phyloP scores from a whole-genome alignment of 2,113 vertebrate genomes.

The Hassar affinis region DNA sequence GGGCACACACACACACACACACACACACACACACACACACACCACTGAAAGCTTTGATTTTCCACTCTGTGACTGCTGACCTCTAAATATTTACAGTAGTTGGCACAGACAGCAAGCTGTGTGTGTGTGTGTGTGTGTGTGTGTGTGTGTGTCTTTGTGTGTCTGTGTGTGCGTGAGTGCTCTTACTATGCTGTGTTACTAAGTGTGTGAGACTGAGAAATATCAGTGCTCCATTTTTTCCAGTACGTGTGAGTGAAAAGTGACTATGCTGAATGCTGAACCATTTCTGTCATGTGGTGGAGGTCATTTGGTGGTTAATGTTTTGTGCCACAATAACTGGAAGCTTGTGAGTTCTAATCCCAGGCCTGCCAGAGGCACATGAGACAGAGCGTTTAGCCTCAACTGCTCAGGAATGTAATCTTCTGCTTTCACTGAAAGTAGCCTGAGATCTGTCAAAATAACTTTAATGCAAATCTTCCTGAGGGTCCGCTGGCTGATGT shows the following conservation, averaged over 20 bases:
- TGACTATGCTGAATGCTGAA: not conserved
- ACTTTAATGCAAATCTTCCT: not conserved
- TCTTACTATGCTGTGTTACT: slow-evolving; percentile 6
- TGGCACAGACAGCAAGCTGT: slow-evolving; percentile 44
- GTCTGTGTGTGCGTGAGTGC: not conserved
- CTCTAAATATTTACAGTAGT: slow-evolving; percentile 58
- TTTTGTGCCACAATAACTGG: not conserved
- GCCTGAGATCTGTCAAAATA: not conserved
- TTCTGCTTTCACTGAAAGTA: not conserved
- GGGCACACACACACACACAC: slow-evolving; percentile 30
- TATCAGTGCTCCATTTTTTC: slow-evolving; percentile 9
- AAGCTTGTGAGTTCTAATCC: slow-evolving; percentile 4
- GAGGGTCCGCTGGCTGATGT: not conserved
- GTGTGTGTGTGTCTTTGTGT: slow-evolving; percentile 4
- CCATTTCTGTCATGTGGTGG: not conserved
- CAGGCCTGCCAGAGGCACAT: not conserved
- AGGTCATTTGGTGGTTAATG: not conserved
- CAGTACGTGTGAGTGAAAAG: not conserved
- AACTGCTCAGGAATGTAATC: not conserved
- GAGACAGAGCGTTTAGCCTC: not conserved
- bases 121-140: not conserved
- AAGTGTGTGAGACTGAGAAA: not conserved
- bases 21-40: slow-evolving; percentile 31
- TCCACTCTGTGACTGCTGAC: slow-evolving; percentile 57
- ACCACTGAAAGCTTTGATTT: slow-evolving; percentile 50